Conservation (phyloP, 2,113 vertebrate species). For the Pitta sordida region DNA sequence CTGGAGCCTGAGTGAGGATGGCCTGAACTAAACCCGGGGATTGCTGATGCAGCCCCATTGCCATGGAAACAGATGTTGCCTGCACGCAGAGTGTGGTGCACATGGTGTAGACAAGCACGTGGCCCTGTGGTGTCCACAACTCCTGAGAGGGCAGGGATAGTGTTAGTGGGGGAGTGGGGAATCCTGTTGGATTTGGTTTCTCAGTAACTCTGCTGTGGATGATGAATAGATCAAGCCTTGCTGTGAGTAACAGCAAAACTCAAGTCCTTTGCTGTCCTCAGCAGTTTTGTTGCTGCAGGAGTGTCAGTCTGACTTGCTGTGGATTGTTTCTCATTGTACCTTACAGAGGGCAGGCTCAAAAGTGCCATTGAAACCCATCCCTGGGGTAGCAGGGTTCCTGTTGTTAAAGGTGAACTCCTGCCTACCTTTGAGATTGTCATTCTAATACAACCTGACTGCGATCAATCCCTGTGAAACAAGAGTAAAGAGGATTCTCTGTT, state of each 20-base stretch:
- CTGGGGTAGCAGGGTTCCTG: background rate
- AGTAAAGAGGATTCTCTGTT: background rate
- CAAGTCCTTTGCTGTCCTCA: background rate
- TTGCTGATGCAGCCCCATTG: slow-evolving; percentile 38
- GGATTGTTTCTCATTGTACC: background rate
- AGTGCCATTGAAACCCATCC: background rate
- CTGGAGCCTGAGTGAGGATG: slow-evolving; percentile 66
- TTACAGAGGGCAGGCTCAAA: background rate
- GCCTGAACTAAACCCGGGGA: slow-evolving; percentile 39
- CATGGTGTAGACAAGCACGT: background rate
- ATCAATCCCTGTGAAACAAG: background rate
- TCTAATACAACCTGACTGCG: background rate
- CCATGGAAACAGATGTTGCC: slow-evolving; percentile 60
- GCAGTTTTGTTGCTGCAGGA: background rate
- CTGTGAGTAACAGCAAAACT: background rate
- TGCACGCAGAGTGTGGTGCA: background rate
- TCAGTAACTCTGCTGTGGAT: fast-evolving
- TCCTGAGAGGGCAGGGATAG: background rate
- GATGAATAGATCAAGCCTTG: background rate
- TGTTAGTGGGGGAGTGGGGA: background rate
- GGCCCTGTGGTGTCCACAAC: background rate
- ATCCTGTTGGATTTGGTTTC: background rate
- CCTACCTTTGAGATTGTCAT: background rate
- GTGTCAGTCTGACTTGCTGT: background rate
- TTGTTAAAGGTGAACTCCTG: background rate